Evolutionary conservation across 2,113 vertebrate species (phyloP).

Genomic region (Seriola rivoliana): DNA sequence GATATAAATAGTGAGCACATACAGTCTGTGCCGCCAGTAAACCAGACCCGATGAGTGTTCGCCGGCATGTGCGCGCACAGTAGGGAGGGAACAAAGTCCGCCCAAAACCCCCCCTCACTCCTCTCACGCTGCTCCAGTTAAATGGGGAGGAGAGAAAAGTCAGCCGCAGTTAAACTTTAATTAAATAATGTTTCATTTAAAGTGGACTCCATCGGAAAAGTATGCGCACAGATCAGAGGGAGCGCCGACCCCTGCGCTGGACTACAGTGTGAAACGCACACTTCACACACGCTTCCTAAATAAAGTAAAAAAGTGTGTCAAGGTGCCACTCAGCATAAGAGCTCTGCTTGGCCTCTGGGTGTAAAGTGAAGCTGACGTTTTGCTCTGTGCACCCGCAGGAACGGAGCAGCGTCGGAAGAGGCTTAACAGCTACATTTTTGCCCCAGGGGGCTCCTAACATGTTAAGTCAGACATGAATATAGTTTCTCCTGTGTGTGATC

Average conservation of each 20-base stretch:
- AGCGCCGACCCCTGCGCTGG: too few relatives aligned
- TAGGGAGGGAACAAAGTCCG: neutral
- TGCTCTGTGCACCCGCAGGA: neutral
- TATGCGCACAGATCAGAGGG: too few relatives aligned
- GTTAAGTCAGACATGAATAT: neutral
- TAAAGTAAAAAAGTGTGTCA: too few relatives aligned
- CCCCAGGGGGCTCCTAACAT: neutral
- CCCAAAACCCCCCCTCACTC: neutral
- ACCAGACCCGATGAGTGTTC: neutral
- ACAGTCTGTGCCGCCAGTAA: neutral
- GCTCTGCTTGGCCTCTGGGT: neutral
- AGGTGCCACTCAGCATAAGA: neutral
- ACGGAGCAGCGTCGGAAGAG: neutral
- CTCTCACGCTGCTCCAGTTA: neutral
- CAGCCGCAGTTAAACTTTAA: neutral
- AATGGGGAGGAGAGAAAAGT: neutral
- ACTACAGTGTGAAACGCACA: neutral
- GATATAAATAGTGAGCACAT: neutral
- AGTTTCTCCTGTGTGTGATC: neutral
- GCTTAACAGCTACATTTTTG: neutral
- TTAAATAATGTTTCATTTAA: neutral
- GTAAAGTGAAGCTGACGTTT: neutral
- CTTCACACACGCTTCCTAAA: too few relatives aligned
- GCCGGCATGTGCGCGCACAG: neutral
- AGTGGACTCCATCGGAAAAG: neutral